phyloP scores from a whole-genome alignment of 2,113 vertebrate genomes.

The Antigone vipio region DNA sequence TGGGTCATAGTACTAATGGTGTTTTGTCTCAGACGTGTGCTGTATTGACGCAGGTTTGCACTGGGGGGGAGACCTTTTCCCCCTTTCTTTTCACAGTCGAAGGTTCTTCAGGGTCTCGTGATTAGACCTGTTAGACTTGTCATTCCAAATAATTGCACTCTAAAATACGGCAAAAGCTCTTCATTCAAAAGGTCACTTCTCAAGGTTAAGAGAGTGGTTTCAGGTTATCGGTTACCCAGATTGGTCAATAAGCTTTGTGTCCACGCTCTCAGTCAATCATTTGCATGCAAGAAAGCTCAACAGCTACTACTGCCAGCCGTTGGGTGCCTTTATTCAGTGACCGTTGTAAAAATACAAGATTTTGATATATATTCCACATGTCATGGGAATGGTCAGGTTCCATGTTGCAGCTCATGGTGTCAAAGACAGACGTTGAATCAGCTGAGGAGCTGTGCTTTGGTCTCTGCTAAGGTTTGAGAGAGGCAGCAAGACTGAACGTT shows the following conservation, averaged over 20 bases:
- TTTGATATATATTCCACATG: fast-evolving
- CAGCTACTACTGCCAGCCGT: fast-evolving
- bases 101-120: fast-evolving
- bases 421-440: too few species aligned
- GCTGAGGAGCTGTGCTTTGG: not conserved
- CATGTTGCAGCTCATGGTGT: fast-evolving
- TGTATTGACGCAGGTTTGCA: not conserved
- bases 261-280: not conserved
- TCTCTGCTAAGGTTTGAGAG: not conserved
- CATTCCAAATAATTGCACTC: not conserved
- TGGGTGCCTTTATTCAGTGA: not conserved
- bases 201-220: not conserved
- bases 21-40: not conserved
- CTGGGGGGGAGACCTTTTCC: not conserved
- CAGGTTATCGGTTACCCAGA: not conserved
- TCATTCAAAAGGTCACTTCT: not conserved
- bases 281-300: not conserved
- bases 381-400: not conserved
- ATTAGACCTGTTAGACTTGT: not conserved
- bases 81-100: not conserved
- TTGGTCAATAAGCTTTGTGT: not conserved
- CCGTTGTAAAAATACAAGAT: not conserved
- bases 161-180: not conserved
- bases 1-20: not conserved
- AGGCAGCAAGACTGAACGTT: fast-evolving